A percentile compares a stretch with the other conserved stretches of the same genome.
Evolutionary conservation across 1,140 invertebrate genomes (phyloP).

Genomic region (Achatina immaculata): DNA sequence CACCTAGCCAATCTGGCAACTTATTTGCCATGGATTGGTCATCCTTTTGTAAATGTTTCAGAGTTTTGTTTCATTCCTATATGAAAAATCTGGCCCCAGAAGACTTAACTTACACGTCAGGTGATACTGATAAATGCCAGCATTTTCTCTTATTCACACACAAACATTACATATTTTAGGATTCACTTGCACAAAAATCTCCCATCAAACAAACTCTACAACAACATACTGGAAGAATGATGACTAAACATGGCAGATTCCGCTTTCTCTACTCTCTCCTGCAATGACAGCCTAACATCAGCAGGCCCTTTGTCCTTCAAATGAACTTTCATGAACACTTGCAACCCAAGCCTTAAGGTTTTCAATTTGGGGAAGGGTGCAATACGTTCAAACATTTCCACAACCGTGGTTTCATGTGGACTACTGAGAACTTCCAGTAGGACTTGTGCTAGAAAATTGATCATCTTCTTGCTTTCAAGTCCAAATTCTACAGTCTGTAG

Average conservation of each 20-base stretch:
- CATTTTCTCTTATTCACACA: too few relatives aligned
- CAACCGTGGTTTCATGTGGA: neutral
- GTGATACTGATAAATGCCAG: too few relatives aligned
- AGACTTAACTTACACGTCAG: too few relatives aligned
- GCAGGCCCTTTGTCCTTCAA: conserved; percentile 23
- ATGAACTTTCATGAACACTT: conserved; percentile 39
- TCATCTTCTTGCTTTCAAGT: conserved; percentile 38
- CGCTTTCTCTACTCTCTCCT: conserved; percentile 32
- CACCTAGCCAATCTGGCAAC: too few relatives aligned
- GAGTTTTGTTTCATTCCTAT: too few relatives aligned
- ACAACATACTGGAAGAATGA: conserved; percentile 30
- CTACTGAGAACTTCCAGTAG: conserved; percentile 18
- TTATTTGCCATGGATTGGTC: too few relatives aligned
- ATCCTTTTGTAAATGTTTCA: too few relatives aligned
- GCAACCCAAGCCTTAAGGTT: conserved; percentile 27
- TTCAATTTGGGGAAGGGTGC: conserved; percentile 33
- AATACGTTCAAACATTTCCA: conserved; percentile 31
- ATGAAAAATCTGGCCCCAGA: too few relatives aligned
- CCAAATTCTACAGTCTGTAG: conserved; percentile 37
- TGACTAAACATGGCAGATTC: conserved; percentile 39
- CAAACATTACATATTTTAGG: too few relatives aligned
- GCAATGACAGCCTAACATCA: neutral
- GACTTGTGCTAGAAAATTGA: conserved; percentile 17
- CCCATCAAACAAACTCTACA: too few relatives aligned
- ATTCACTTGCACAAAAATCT: too few relatives aligned